Base-by-base conservation (phyloP, 2,797 vertebrate species). In the Spea hammondii region DNA sequence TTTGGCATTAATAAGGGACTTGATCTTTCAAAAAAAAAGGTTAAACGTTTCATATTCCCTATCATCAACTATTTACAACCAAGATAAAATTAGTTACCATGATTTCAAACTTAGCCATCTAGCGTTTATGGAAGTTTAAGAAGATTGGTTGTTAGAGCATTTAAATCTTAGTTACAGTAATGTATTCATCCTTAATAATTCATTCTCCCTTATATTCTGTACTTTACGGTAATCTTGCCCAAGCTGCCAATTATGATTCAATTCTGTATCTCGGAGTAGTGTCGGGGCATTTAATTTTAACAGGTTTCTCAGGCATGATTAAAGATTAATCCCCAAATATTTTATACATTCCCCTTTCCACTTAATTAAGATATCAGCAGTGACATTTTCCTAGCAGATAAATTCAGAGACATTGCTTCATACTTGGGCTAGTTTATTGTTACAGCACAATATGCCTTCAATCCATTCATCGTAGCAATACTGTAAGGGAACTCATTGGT, bases 291-390 rank as follows among this genome's bases (percentile, higher is more conserved):
- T 79, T 79, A 53, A 79, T 79, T 79, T 74, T 64, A 79, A 65
- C 78, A 79, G 72, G 72, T 79, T 79, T 79, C 78, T 70, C 65
- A 70, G 72, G 72, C 78, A 70, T 74, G 65, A 79, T 79, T 79
- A 79, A 79, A 79, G 65, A 79, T 79, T 74, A 74, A 79, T 79
- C 65, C 78, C 78, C 72, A 79, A 79, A 79, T 79, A 79, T 79
- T 79, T 79, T 74, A 79, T 79, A 74, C 78, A 79, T 79, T 79
- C 66, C 65, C 64, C 72, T 70, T 79, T 74, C 57, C 55, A 74
- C 72, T 74, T 79, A 79, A 79, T 79, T 79, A 79, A 74, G 78
- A 74, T 74, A 79, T 74, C 72, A 55, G 44, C 78, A 69, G 72
- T 74, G 72, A 74, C 78, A 79, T 79, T 79, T 74, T 69, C 78